These are phyloP conservation scores for Ctenochaetus hawaiiensis DNA, from an alignment of 2,797 vertebrate species.

Conservation along the genomic window DNA sequence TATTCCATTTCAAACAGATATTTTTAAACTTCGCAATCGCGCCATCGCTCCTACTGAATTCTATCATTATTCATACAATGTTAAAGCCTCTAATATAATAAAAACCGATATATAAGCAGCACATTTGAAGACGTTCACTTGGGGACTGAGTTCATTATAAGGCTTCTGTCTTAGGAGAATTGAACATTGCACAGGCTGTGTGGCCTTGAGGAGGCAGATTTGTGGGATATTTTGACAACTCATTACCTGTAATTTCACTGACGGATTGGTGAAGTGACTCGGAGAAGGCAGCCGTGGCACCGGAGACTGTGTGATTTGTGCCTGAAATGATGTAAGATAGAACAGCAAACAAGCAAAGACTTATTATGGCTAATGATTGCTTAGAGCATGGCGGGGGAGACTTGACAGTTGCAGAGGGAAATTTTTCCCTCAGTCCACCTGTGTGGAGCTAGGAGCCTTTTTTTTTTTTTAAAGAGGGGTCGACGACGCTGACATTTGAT, in stretches of 20 bases:
- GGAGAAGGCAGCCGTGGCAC: slow-evolving; percentile 69
- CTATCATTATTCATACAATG: not conserved
- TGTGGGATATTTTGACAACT: slow-evolving; percentile 84
- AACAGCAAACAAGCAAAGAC: slow-evolving; percentile 74
- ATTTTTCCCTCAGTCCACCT: slow-evolving; percentile 60
- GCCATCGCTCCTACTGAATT: too few species aligned
- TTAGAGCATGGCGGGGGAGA: slow-evolving; percentile 68
- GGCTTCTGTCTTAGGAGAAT: slow-evolving; percentile 61
- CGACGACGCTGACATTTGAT: slow-evolving; percentile 9
- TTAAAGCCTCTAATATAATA: slow-evolving; percentile 6
- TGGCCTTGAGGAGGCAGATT: slow-evolving; percentile 79
- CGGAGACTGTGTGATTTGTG: slow-evolving; percentile 67
- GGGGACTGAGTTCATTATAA: slow-evolving; percentile 55
- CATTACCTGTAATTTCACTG: slow-evolving; percentile 89
- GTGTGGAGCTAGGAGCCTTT: slow-evolving; percentile 17
- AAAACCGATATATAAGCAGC: slow-evolving; percentile 28
- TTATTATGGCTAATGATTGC: slow-evolving; percentile 83
- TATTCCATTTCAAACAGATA: slow-evolving; percentile 12
- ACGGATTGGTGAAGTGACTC: slow-evolving; percentile 80
- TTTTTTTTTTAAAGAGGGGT: slow-evolving; percentile 15
- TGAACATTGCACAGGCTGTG: slow-evolving; percentile 63
- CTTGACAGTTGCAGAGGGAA: slow-evolving; percentile 5
- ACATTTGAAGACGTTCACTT: slow-evolving; percentile 54
- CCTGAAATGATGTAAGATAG: slow-evolving; percentile 81
- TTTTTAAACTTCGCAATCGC: slow-evolving; percentile 14